Percentiles rank a stretch among this genome's conserved stretches.
Evolutionary conservation across 2,797 vertebrate species (phyloP).

Genomic region (Clarias fuscus): DNA sequence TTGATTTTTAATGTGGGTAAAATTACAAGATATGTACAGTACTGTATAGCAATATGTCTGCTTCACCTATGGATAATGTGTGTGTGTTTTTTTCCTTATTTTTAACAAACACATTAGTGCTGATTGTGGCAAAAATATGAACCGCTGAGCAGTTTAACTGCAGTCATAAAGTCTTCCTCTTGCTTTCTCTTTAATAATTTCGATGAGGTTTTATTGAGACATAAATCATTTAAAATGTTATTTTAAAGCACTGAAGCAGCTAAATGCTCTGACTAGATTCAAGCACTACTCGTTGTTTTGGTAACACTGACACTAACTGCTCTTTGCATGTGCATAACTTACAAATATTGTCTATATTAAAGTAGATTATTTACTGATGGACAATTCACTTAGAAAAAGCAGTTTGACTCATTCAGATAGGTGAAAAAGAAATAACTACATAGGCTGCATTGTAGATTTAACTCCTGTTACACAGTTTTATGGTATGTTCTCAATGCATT

Average conservation of each 20-base stretch:
- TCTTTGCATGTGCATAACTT: background rate
- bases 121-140: background rate
- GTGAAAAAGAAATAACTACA: background rate
- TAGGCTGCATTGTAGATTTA: background rate
- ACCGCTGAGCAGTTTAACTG: background rate
- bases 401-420: background rate
- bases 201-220: background rate
- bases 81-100: background rate
- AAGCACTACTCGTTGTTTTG: background rate
- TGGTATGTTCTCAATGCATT: background rate
- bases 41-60: background rate
- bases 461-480: background rate
- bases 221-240: constrained; percentile 3
- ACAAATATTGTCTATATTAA: background rate
- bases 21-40: background rate
- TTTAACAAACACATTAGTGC: no score
- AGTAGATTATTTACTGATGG: background rate
- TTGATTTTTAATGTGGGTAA: background rate
- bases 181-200: background rate
- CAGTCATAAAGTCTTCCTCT: background rate
- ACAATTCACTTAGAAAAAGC: background rate
- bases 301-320: background rate
- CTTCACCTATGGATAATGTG: background rate
- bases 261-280: background rate
- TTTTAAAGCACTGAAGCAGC: background rate